Base-by-base conservation (phyloP, 2,113 vertebrate species). In the Alethe diademata region DNA sequence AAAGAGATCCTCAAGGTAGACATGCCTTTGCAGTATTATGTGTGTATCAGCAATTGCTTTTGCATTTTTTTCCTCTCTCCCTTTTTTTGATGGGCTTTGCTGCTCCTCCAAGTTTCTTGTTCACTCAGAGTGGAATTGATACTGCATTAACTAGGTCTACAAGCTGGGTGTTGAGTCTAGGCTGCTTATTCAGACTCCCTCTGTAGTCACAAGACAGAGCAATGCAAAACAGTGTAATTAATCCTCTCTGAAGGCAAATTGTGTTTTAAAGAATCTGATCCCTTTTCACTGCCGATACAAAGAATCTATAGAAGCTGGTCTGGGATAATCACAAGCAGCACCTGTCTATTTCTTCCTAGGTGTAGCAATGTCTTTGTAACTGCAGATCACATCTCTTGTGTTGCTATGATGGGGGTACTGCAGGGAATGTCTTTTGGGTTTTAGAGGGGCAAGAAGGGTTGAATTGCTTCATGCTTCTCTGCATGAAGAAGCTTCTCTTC, bases 351-450 rank as follows among this genome's bases (percentile, higher is more conserved):
- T 64, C 13, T 73, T 60, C 56, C 11, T 54, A 12, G 33, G 14
- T 66, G 26, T 42, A 50, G 38, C 56, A 42, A 8, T 66, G 47
- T 50, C 38, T 67, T 60, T 17, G 42, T 38, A 22, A 45, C 31
- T 89, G n/a, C 40, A 56, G 26, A 53, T 91, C 56, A 2, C 2
- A 0, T 71, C 12, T 69, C 16, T 23, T 16, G 13, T 29, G 15
- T 31, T 58, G 11, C 14, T 91, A 10, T 0, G 0, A 23, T 57
- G 24, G 20, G 38, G 14, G 5, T 43, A 19, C 17, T 3, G 2
- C 31, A 83, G n/a, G 47, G 31, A 53, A 45, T 35, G 23, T 54
- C 8, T 2, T 64, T 31, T 56, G 51, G 5, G 12, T 36, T 86
- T 66, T 64, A 24, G 35, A 43, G 8, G 9, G 14, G 33, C 2